Evolutionary conservation across 2,113 vertebrate species (phyloP).

Genomic region (Lagenorhynchus albirostris): DNA sequence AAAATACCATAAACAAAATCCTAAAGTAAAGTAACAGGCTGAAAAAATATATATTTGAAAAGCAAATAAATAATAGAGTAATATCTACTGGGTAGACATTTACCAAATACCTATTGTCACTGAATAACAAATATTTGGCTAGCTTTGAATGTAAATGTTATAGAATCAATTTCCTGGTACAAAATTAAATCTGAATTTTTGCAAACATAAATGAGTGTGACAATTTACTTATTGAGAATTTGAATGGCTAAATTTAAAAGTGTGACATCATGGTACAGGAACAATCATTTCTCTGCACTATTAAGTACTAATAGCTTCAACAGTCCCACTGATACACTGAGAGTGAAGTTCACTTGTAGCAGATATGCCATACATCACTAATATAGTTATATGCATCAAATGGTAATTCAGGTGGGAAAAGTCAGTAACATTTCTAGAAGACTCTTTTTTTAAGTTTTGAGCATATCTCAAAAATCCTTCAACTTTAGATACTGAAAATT

Average conservation of each 20-base stretch:
- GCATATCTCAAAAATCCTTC: neutral
- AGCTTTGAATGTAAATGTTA: neutral
- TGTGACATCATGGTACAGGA: neutral
- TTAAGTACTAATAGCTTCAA: neutral
- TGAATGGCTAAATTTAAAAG: neutral
- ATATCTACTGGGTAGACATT: neutral
- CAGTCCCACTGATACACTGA: fast-evolving
- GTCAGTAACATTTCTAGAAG: neutral
- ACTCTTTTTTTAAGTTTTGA: neutral
- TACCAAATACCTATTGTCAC: neutral
- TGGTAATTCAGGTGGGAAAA: neutral
- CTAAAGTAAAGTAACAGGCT: neutral
- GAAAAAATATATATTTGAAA: neutral
- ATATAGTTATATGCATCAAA: neutral
- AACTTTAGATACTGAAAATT: neutral
- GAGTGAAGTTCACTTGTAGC: neutral
- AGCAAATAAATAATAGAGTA: neutral
- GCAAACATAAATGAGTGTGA: neutral
- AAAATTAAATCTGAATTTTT: neutral
- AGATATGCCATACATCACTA: neutral
- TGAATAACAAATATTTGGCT: neutral
- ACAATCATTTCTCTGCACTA: neutral
- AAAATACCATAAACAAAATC: neutral
- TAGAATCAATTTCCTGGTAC: neutral
- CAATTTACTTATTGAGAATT: neutral